Evolutionary conservation across 2,888 invertebrate species (phyloP).

Genomic region (Philhelius pedissequus): DNA sequence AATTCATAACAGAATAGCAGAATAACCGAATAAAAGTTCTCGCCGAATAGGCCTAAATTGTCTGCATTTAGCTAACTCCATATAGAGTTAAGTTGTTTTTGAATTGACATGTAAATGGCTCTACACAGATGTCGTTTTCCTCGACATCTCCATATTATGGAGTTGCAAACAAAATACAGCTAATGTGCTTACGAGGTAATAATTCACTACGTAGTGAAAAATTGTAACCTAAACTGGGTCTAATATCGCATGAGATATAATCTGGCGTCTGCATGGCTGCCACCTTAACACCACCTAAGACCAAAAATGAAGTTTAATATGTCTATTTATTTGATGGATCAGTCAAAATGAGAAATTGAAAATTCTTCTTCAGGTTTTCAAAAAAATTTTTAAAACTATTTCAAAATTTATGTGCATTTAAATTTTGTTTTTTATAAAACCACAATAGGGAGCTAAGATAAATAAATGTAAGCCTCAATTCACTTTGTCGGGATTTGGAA

Average conservation of each 20-base stretch:
- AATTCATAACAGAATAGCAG: no score
- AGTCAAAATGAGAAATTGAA: slow-evolving; percentile 62
- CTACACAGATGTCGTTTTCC: no score
- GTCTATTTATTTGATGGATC: slow-evolving; percentile 56
- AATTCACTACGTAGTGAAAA: not conserved
- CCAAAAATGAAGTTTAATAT: slow-evolving; percentile 40
- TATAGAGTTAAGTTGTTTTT: no score
- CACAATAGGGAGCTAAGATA: not conserved
- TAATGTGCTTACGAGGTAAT: no score
- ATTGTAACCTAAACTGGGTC: no score
- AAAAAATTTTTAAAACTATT: slow-evolving; percentile 57
- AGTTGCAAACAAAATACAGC: no score
- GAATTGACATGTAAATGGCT: no score
- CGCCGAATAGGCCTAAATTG: no score
- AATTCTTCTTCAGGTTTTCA: slow-evolving; percentile 60
- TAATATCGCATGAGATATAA: slow-evolving; percentile 41
- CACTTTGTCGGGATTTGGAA: not conserved
- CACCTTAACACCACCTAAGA: slow-evolving; percentile 25
- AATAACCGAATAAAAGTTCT: no score
- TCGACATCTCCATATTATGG: no score
- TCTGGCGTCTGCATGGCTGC: slow-evolving; percentile 55
- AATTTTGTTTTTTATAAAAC: not conserved
- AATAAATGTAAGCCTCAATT: not conserved
- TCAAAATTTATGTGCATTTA: slow-evolving; percentile 47
- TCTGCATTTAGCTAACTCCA: no score